Percentiles rank a stretch among this genome's conserved stretches.
Evolutionary conservation across 2,797 vertebrate species (phyloP).

Genomic region (Rhyacichthys aspro): DNA sequence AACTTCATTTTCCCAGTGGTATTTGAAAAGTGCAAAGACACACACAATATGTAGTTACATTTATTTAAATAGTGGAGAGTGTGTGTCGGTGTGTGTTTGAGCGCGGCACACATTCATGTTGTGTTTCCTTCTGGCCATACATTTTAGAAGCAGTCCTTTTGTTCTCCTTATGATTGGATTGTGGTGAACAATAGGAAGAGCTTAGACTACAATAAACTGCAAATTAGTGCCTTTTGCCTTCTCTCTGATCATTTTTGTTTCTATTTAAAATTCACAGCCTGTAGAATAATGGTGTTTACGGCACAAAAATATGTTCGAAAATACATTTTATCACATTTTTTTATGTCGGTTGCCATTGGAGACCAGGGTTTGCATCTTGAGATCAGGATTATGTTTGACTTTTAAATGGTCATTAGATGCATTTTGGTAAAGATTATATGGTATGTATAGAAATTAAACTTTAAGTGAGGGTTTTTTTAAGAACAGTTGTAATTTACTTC

Average conservation of each 20-base stretch:
- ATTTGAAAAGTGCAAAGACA: constrained; percentile 54
- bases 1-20: constrained; percentile 52
- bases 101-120: constrained; percentile 35
- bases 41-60: constrained; percentile 34
- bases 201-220: constrained; percentile 55
- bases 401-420: too few species aligned
- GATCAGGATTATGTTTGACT: too few species aligned
- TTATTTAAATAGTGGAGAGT: constrained; percentile 33
- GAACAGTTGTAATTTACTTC: too few species aligned
- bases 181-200: constrained; percentile 56
- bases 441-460: too few species aligned
- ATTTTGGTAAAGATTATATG: too few species aligned
- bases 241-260: constrained; percentile 36
- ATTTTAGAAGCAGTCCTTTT: constrained; percentile 50
- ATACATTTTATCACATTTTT: not conserved
- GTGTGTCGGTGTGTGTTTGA: constrained; percentile 13
- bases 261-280: constrained; percentile 1
- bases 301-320: not conserved
- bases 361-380: too few species aligned
- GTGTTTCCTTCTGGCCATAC: constrained; percentile 41
- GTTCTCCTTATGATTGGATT: constrained; percentile 58
- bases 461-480: too few species aligned
- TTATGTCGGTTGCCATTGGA: not conserved
- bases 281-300: constrained; percentile 1
- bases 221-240: constrained; percentile 39